Conservation (phyloP, 2,797 vertebrate genomes). For the Enteromius unitaeniatus region DNA sequence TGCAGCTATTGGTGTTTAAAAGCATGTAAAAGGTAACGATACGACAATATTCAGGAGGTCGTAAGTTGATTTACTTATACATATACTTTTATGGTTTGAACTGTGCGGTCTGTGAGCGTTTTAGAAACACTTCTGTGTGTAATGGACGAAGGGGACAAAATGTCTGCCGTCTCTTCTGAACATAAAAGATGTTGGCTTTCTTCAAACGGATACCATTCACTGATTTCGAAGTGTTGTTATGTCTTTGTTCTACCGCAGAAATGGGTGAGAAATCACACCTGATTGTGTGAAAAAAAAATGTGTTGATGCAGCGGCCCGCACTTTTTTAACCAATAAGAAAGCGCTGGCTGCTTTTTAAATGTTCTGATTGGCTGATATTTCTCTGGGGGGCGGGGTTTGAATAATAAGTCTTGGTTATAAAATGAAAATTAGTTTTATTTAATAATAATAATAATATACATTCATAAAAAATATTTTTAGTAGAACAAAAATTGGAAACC, state of each 20-base stretch:
- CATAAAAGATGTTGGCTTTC: background rate
- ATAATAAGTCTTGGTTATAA: background rate
- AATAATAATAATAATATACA: too few relatives aligned
- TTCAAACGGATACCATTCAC: background rate
- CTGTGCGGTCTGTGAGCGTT: background rate
- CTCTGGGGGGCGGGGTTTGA: background rate
- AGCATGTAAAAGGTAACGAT: slow-evolving; percentile 8
- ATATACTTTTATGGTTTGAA: background rate
- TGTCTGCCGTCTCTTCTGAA: slow-evolving; percentile 29
- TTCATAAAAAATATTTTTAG: background rate
- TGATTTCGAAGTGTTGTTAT: background rate
- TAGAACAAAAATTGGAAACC: background rate
- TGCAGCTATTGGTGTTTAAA: background rate
- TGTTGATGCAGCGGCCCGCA: background rate
- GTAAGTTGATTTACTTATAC: background rate
- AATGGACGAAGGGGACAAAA: slow-evolving; percentile 32
- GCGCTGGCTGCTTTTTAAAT: background rate
- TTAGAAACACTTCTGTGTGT: background rate
- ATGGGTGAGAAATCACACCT: background rate
- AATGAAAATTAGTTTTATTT: background rate
- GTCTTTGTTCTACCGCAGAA: background rate
- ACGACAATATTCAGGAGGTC: background rate
- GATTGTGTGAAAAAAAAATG: background rate
- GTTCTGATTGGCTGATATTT: background rate
- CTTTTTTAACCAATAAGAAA: slow-evolving; percentile 24